Evolutionary conservation across 2,113 vertebrate species (phyloP).

Genomic region (Phaethornis superciliosus): DNA sequence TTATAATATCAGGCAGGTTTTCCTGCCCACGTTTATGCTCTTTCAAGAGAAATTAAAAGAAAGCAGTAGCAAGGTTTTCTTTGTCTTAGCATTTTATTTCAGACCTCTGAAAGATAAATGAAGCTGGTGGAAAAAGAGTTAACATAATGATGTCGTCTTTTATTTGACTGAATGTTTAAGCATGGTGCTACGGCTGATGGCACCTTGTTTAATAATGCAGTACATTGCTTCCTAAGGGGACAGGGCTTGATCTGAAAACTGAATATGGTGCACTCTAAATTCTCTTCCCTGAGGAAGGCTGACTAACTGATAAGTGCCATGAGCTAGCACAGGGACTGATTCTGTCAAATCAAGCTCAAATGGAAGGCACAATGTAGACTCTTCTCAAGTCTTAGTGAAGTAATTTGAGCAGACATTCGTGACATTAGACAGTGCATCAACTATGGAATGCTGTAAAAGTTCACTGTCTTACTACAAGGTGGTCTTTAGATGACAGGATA

Average conservation of each 20-base stretch:
- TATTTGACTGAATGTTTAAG: slow-evolving; percentile 83
- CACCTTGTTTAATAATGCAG: slow-evolving; percentile 85
- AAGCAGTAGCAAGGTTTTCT: background rate
- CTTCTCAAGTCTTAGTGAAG: slow-evolving; percentile 79
- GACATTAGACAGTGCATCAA: slow-evolving; percentile 89
- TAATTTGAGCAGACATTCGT: slow-evolving; percentile 87
- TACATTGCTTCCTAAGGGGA: slow-evolving; percentile 77
- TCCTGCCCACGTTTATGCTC: background rate
- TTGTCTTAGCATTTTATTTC: slow-evolving; percentile 1
- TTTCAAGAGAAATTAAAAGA: background rate
- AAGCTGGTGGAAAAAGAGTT: slow-evolving; percentile 68
- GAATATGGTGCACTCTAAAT: slow-evolving; percentile 87
- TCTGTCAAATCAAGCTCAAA: slow-evolving; percentile 85
- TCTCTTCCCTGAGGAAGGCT: slow-evolving; percentile 78
- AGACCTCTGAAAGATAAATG: background rate
- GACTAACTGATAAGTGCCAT: slow-evolving; percentile 89
- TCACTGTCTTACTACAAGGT: slow-evolving; percentile 78
- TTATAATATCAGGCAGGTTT: background rate
- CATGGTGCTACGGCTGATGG: slow-evolving; percentile 77
- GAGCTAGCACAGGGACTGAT: slow-evolving; percentile 82
- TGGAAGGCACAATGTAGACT: slow-evolving; percentile 78
- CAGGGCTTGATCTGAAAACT: slow-evolving; percentile 80
- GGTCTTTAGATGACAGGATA: slow-evolving; percentile 84
- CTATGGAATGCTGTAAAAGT: slow-evolving; percentile 80
- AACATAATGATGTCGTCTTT: slow-evolving; percentile 72